These are phyloP conservation scores for Fregata magnificens DNA, from an alignment of 2,113 vertebrate genomes.

Conservation along the genomic window DNA sequence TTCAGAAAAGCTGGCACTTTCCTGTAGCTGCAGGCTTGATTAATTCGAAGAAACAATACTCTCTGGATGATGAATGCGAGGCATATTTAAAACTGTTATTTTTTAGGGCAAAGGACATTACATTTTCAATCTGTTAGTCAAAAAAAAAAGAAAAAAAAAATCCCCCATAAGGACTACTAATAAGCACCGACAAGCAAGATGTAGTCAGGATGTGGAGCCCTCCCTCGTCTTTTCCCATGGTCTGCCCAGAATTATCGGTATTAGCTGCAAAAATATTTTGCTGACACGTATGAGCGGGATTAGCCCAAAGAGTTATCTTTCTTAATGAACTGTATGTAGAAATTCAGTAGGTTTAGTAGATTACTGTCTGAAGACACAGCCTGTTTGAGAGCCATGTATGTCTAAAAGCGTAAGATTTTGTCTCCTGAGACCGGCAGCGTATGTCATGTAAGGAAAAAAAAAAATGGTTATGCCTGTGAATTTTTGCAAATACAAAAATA, in stretches of 20 bases:
- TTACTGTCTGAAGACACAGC: neutral
- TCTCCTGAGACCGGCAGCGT: neutral
- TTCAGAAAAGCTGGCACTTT: neutral
- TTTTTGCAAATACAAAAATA: neutral
- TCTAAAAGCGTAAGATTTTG: neutral
- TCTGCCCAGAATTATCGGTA: neutral
- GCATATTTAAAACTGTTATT: neutral
- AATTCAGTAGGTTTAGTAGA: neutral
- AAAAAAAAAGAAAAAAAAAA: neutral
- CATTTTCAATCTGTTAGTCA: neutral
- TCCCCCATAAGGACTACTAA: neutral
- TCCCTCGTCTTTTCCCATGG: neutral
- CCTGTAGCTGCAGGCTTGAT: slow-evolving; percentile 15
- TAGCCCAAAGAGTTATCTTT: neutral
- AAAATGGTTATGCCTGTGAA: neutral
- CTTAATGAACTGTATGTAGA: neutral
- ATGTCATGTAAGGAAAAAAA: neutral
- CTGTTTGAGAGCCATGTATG: neutral
- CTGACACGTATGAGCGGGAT: neutral
- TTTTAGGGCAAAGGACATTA: neutral
- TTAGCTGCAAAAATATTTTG: slow-evolving; percentile 20
- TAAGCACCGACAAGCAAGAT: neutral
- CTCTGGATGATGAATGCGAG: neutral
- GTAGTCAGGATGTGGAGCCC: neutral
- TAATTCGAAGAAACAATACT: neutral